phyloP scores from a whole-genome alignment of 2,797 vertebrate genomes.

The Florisuga fusca region DNA sequence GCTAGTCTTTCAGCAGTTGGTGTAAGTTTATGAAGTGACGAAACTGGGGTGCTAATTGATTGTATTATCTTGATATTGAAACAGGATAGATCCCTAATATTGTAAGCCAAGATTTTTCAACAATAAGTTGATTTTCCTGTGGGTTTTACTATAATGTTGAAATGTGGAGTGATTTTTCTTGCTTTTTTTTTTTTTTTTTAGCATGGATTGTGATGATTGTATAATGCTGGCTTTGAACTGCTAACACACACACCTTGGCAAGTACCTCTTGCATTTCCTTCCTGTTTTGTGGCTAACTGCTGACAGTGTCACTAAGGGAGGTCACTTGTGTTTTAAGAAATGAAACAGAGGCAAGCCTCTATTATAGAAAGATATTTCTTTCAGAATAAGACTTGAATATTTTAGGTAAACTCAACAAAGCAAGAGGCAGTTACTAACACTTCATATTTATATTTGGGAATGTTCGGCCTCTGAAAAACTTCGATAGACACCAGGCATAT shows the following conservation, averaged over 20 bases:
- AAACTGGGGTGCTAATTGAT: constrained; percentile 32
- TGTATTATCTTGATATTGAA: constrained; percentile 13
- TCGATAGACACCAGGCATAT: background rate
- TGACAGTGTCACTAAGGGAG: background rate
- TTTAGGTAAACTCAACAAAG: background rate
- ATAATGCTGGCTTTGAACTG: background rate
- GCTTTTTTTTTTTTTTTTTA: background rate
- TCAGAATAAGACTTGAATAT: background rate
- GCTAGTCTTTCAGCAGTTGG: background rate
- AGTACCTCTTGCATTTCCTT: constrained; percentile 10
- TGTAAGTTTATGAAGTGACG: constrained; percentile 19
- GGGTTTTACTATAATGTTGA: background rate
- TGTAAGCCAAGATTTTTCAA: background rate
- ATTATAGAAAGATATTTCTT: background rate
- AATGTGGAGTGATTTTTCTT: background rate
- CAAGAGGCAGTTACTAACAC: background rate
- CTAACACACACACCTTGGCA: background rate
- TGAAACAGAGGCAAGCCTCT: background rate
- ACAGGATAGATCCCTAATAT: background rate
- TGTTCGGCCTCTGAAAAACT: background rate
- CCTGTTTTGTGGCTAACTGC: background rate
- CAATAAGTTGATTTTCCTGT: background rate
- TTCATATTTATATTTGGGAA: background rate
- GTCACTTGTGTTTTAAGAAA: background rate
- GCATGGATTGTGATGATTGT: background rate